Evolutionary conservation across 53 echinoderm and acorn worm species (phyloP), one percentile per base, ranked within the genome.

Genomic region (Antedon mediterranea): DNA sequence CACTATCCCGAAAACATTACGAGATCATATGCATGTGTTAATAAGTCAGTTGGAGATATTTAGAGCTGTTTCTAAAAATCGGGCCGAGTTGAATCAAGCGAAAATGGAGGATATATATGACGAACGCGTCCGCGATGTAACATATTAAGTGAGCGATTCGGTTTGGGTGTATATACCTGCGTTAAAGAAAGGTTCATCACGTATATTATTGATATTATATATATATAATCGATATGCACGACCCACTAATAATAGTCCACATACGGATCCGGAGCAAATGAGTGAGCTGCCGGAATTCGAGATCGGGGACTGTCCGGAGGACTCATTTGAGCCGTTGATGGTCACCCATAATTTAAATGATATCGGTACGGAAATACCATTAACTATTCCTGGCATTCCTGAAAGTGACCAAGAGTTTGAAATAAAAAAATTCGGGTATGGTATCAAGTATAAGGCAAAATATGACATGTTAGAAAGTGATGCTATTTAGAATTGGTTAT

Each of bases 151-250:
- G 14, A 81, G 74, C 23, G 74, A 81, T 74, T 32, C 75, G 57
- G 81, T 81, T 15, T 79, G 79, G 79, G 31, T 83, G 20, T 83
- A 78, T 41, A 83, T 83, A 71, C 78, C 83, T 31, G 78, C 73
- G 11, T 33, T 71, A 26, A 78, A 83, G 37, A 34, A 83, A 33
- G 83, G 83, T 7, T 31, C 83, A 27, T 83, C 78, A 34, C 77
- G 83, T 77, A 83, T 83, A 78, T 43, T 83, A 18, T 33, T 73
- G 72, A 32, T 77, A 29, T 83, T 77, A 43, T 83, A 83, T 76
- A 77, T 83, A 41, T 83, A 78, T 32, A 34, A 83, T 43, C 28
- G 83, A 32, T 83, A 31, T 41, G 8, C 43, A 0, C 71, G 82
- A 15, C 82, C 82, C 14, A 34, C 28, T 31, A 76, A 74, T 82